These are phyloP conservation scores for Lissocephala sabroskyi DNA, from an alignment of 2,888 invertebrate species.

Conservation along the genomic window DNA sequence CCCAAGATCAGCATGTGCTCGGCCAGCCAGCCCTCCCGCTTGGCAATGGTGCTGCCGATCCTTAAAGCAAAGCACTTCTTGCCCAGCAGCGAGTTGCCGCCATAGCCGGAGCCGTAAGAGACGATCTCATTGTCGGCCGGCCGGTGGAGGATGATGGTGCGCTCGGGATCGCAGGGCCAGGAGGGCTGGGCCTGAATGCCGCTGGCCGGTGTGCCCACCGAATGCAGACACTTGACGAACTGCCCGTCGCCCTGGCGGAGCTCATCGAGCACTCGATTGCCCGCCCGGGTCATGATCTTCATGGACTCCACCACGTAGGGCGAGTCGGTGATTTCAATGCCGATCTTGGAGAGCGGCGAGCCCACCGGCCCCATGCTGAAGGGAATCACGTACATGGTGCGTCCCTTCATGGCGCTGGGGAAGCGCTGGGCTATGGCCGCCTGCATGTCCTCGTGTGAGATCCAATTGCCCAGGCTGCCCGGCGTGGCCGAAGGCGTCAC, in stretches of 20 bases:
- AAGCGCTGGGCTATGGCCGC: constrained; percentile 87
- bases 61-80: constrained; percentile 98
- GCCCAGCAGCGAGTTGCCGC: constrained; percentile 95
- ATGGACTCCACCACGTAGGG: constrained; percentile 98
- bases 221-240: constrained; percentile 94
- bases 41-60: constrained; percentile 95
- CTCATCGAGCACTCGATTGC: constrained; percentile 74
- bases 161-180: constrained; percentile 98
- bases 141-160: constrained; percentile 92
- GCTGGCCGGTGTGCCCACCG: constrained; percentile 85
- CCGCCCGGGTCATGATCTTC: constrained; percentile 97
- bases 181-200: constrained; percentile 78
- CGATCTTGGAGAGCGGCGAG: constrained; percentile 95
- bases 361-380: constrained; percentile 99
- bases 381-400: constrained; percentile 98
- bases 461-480: constrained; percentile 94
- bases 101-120: constrained; percentile 92
- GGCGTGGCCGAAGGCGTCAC: constrained; percentile 83
- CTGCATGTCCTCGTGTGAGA: constrained; percentile 86
- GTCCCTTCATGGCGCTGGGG: constrained; percentile 90
- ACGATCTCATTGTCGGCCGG: constrained; percentile 72
- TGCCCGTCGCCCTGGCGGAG: constrained; percentile 74
- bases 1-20: constrained; percentile 99
- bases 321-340: constrained; percentile 97
- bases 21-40: constrained; percentile 97